A percentile compares a stretch with the other conserved stretches of the same genome.
Conservation (phyloP, 2,113 vertebrate species). For the Tiliqua scincoides region DNA sequence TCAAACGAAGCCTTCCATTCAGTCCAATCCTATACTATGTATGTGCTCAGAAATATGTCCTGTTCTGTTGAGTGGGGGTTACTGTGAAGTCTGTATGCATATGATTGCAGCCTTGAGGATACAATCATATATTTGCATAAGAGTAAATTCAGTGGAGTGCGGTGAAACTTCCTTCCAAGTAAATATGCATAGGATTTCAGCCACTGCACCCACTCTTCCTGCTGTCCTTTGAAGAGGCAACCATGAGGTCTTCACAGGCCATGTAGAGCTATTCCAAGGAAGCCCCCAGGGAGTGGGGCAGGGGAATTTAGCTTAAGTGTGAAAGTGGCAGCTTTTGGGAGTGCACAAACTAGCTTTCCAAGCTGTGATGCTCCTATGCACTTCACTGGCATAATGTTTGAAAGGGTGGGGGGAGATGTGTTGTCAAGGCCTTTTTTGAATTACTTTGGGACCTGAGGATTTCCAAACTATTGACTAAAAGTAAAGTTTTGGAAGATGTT, state of each 20-base stretch:
- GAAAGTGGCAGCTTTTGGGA: constrained; percentile 35
- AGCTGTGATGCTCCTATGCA: neutral
- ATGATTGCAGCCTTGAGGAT: no score
- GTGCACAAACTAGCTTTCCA: neutral
- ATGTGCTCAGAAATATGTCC: no score
- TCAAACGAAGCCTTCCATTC: no score
- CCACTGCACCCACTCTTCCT: no score
- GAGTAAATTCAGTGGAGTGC: no score
- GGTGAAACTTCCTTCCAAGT: no score
- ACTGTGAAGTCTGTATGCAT: no score
- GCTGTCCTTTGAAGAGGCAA: neutral
- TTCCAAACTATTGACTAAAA: constrained; percentile 51
- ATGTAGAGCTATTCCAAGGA: no score
- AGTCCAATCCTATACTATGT: no score
- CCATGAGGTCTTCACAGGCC: neutral
- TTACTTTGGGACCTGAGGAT: constrained; percentile 51
- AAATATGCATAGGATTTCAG: no score
- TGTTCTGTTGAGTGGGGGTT: no score
- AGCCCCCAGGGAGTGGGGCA: neutral
- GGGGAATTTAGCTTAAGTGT: neutral
- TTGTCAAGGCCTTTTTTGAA: constrained; percentile 59
- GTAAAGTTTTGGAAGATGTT: constrained; percentile 52
- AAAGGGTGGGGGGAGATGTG: constrained; percentile 48
- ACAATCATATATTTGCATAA: no score
- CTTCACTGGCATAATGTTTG: constrained; percentile 50